Base-by-base conservation (phyloP, 1,140 invertebrate genomes). In the Oryzaephilus surinamensis region DNA sequence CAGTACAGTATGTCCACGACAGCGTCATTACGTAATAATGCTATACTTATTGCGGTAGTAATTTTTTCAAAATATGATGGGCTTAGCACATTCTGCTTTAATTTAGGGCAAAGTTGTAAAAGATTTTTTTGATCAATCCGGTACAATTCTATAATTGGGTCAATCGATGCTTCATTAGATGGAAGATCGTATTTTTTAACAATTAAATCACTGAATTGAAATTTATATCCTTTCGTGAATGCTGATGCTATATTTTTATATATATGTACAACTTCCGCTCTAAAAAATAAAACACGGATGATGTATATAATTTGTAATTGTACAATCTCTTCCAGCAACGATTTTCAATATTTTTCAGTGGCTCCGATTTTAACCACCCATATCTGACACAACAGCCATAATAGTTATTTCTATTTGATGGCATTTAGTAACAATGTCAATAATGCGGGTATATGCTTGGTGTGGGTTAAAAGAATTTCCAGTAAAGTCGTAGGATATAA, bases 171-270 rank as follows among this genome's bases (percentile, higher is more conserved):
- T 10, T 16, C 3, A 21, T 37, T 37, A 18, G 3, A 37, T 14
- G 23, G 23, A 10, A 37, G 16, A 14, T 17, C 11, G 28, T 37
- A 37, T 27, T 18, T 27, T 37, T 27, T 18, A 27, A 28, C 35
- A 26, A 37, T 18, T 11, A 24, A 3, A 37, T 37, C 10, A 17
- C 16, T 12, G 4, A 37, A 27, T 27, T 27, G 10, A 18, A 27
- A 37, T 27, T 27, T 27, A 24, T 37, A 15, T 6, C 23, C 26
- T 27, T 37, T 37, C 17, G 35, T 37, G 6, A 37, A 16, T 11
- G 35, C 5, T 15, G 11, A 3, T n/a, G 29, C 23, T 12, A 43
- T 16, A 33, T 38, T 43, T 43, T 43, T 43, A 27, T 32, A 43
- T 10, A 33, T 13, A 32, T 43, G 41, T 5, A 38, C 41, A 19